Conservation (phyloP, 2,113 vertebrate species). For the Fregata magnificens region DNA sequence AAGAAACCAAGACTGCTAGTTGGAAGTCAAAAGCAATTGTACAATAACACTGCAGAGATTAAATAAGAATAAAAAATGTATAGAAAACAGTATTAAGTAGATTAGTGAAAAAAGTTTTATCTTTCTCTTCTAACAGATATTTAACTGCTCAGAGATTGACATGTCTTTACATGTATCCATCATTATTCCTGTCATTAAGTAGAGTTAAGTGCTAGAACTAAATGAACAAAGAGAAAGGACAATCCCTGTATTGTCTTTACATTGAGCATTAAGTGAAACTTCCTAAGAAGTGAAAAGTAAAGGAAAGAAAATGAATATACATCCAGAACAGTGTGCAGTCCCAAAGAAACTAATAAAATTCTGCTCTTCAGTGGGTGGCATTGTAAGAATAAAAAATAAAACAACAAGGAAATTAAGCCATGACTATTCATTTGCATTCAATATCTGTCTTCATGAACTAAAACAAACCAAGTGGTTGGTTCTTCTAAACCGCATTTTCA, state of each 20-base stretch:
- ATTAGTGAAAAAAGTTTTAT: neutral
- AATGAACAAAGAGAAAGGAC: neutral
- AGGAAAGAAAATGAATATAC: neutral
- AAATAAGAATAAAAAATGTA: neutral
- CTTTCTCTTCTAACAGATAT: neutral
- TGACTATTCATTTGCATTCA: neutral
- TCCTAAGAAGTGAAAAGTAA: neutral
- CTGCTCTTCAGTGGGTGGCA: neutral
- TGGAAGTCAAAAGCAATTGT: neutral
- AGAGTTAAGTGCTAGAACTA: neutral
- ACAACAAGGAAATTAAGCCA: neutral
- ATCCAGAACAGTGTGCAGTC: neutral
- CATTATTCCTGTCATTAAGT: neutral
- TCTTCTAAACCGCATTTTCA: neutral
- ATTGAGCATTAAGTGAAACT: neutral
- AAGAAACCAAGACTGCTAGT: neutral
- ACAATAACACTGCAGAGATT: neutral
- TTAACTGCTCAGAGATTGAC: neutral
- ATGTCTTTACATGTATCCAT: neutral
- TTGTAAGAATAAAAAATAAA: neutral
- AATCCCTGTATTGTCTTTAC: neutral
- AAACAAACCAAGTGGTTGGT: neutral
- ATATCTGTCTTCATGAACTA: neutral
- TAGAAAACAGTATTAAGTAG: neutral
- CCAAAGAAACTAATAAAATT: neutral